These are phyloP conservation scores for Notospermus geniculatus DNA, from an alignment of 1,140 invertebrate species.

Conservation along the genomic window DNA sequence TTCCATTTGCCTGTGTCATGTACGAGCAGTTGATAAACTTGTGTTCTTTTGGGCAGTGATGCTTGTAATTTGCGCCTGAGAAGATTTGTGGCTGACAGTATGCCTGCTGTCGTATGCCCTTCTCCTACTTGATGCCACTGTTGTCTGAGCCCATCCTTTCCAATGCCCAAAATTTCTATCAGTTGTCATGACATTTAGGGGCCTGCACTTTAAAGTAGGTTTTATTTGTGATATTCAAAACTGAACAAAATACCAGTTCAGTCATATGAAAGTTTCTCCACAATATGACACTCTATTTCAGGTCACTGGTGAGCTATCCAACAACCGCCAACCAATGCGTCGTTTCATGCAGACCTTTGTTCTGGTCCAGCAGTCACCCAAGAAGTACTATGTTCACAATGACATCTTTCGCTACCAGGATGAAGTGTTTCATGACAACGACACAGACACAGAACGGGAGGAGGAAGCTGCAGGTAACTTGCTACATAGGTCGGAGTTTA, in stretches of 20 bases:
- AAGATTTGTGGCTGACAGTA: neutral
- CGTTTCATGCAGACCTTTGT: slow-evolving; percentile 98
- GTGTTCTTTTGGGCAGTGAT: slow-evolving; percentile 12
- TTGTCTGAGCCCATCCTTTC: neutral
- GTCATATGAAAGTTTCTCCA: too few relatives aligned
- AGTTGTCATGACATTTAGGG: too few relatives aligned
- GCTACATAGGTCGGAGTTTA: too few relatives aligned
- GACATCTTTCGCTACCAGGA: slow-evolving; percentile 98
- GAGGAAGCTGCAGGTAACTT: slow-evolving; percentile 51
- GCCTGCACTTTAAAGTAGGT: neutral
- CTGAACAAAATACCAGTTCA: too few relatives aligned
- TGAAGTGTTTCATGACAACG: slow-evolving; percentile 77
- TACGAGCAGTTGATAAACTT: too few relatives aligned
- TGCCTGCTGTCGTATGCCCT: slow-evolving; percentile 12
- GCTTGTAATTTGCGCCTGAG: slow-evolving; percentile 18
- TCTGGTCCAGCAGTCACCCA: slow-evolving; percentile 86
- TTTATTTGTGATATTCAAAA: slow-evolving; percentile 3
- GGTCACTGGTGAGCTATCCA: slow-evolving; percentile 94
- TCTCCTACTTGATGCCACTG: neutral
- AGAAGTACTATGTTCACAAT: slow-evolving; percentile 97
- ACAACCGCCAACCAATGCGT: slow-evolving; percentile 92
- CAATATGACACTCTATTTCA: too few relatives aligned
- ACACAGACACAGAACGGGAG: slow-evolving; percentile 68
- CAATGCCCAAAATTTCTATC: too few relatives aligned
- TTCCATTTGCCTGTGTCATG: too few relatives aligned